A percentile compares a stretch with the other conserved stretches of the same genome.
Evolutionary conservation across 2,113 vertebrate species (phyloP).

Genomic region (Amphiprion ocellaris): DNA sequence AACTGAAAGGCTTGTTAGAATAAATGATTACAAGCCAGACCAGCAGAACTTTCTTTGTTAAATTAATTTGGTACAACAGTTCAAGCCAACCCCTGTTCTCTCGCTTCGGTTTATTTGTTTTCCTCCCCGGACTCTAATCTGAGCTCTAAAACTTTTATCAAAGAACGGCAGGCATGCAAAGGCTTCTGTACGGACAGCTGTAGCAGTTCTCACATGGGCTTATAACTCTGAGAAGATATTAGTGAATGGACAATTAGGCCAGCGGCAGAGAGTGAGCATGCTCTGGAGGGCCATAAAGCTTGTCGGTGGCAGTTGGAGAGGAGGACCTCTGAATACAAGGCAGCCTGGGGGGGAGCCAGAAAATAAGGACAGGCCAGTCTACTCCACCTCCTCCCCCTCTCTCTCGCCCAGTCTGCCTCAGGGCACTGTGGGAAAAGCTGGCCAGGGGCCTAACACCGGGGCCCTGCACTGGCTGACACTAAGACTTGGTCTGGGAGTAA

Average conservation of each 20-base stretch:
- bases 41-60: slow-evolving; percentile 37
- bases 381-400: slow-evolving; percentile 20
- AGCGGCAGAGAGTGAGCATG: slow-evolving; percentile 30
- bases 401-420: slow-evolving; percentile 30
- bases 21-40: slow-evolving; percentile 19
- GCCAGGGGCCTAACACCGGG: slow-evolving; percentile 48
- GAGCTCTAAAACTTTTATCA: slow-evolving; percentile 42
- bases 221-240: slow-evolving; percentile 64
- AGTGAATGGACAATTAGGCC: slow-evolving; percentile 61
- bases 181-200: slow-evolving; percentile 31
- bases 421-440: slow-evolving; percentile 62
- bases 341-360: slow-evolving; percentile 36
- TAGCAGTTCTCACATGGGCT: slow-evolving; percentile 57
- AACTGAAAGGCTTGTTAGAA: slow-evolving; percentile 42
- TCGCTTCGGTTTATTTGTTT: slow-evolving; percentile 30
- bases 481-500: slow-evolving; percentile 21
- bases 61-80: slow-evolving; percentile 43
- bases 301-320: slow-evolving; percentile 36
- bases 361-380: slow-evolving; percentile 25
- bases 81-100: slow-evolving; percentile 5
- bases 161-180: slow-evolving; percentile 27
- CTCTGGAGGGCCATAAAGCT: slow-evolving; percentile 42
- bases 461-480: slow-evolving; percentile 40
- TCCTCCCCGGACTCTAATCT: slow-evolving; percentile 30
- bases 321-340: slow-evolving; percentile 42